Percentiles rank a stretch among this genome's conserved stretches.
These are phyloP conservation scores for Zoroaster sp. DNA, from an alignment of 53 echinoderm and acorn worm genomes.

Conservation along the genomic window DNA sequence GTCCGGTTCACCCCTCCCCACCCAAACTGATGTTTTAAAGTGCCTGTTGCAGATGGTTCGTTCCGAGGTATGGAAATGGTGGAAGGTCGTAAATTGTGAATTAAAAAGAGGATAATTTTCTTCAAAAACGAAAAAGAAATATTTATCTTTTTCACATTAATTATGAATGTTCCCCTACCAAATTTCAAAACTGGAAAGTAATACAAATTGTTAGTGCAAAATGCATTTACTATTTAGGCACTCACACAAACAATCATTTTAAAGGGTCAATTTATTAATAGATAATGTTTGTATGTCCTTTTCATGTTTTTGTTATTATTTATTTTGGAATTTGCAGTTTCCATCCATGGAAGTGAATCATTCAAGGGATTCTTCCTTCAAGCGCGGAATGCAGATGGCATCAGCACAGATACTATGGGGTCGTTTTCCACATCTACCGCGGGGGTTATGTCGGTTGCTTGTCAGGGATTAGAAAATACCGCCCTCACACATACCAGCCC, in stretches of 20 bases:
- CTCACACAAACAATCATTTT: background rate
- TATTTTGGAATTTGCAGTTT: background rate
- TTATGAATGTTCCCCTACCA: background rate
- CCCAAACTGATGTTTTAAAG: too few species aligned
- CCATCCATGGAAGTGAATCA: background rate
- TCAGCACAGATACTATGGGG: background rate
- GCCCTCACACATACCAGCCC: slow-evolving; percentile 12
- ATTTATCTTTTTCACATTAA: too few species aligned
- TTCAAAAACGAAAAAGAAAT: too few species aligned
- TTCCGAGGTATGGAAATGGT: too few species aligned
- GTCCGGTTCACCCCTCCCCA: too few species aligned
- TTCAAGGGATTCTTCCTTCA: slow-evolving; percentile 42
- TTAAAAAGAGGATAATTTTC: too few species aligned
- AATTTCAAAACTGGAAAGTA: background rate
- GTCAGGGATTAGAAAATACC: background rate
- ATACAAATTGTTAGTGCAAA: background rate
- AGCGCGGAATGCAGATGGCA: background rate
- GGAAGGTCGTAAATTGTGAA: too few species aligned
- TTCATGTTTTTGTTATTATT: too few species aligned
- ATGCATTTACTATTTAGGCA: background rate
- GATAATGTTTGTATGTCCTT: too few species aligned
- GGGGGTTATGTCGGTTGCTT: background rate
- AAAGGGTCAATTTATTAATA: background rate
- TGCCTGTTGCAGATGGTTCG: too few species aligned
- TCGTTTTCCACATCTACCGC: background rate